These are phyloP conservation scores for Amaurobius ferox DNA, from an alignment of 2,888 invertebrate species.

Conservation along the genomic window DNA sequence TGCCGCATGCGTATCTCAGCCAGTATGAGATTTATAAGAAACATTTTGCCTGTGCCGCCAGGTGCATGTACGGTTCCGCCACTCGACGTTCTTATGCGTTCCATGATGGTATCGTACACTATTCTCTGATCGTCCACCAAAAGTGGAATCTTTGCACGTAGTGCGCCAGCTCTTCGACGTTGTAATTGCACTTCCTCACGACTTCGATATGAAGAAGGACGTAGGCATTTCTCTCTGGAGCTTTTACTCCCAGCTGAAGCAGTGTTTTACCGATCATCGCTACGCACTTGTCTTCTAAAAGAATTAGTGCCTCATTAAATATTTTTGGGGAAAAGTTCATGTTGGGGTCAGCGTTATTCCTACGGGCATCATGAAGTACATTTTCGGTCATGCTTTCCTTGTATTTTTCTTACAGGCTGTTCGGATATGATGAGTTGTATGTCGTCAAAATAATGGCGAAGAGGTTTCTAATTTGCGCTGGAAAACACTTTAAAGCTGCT, in stretches of 20 bases:
- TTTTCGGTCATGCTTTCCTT: conserved; percentile 36
- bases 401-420: background rate
- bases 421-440: conserved; percentile 8
- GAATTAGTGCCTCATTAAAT: conserved; percentile 35
- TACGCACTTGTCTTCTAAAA: conserved; percentile 25
- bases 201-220: background rate
- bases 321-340: background rate
- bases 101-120: background rate
- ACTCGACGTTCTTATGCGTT: background rate
- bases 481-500: conserved; percentile 37
- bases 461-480: conserved; percentile 27
- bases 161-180: conserved; percentile 13
- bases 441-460: conserved; percentile 38
- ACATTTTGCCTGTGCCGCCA: conserved; percentile 78
- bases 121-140: conserved; percentile 13
- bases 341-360: too few species aligned
- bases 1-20: conserved; percentile 76
- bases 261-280: background rate
- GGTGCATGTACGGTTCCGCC: conserved; percentile 76
- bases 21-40: conserved; percentile 77
- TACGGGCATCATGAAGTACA: conserved; percentile 4
- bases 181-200: conserved; percentile 9
- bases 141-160: conserved; percentile 20
- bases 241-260: background rate
- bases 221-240: background rate